phyloP scores from a whole-genome alignment of 2,888 invertebrate genomes.

The Drosophila prostipennis region DNA sequence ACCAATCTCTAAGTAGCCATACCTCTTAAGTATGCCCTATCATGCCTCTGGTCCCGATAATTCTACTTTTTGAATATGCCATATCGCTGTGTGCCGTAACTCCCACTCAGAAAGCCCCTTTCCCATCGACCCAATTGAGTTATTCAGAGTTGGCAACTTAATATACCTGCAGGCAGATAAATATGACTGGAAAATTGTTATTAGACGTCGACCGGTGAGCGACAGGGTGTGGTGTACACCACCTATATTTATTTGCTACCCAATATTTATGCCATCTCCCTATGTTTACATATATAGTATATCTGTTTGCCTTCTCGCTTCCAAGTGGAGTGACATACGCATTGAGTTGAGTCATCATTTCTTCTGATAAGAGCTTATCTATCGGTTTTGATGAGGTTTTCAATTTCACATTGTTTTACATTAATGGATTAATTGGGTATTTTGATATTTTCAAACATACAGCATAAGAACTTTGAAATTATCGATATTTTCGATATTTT shows the following conservation, averaged over 20 bases:
- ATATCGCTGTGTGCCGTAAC: not conserved
- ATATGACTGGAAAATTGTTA: not conserved
- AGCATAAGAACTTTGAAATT: too few relatives aligned
- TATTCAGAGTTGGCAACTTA: not conserved
- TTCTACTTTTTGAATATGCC: not conserved
- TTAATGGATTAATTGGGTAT: too few relatives aligned
- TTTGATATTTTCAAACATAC: too few relatives aligned
- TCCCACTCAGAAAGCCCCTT: not conserved
- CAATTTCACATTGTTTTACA: not conserved
- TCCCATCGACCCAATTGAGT: slow-evolving; percentile 21
- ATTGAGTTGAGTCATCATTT: slow-evolving; percentile 21
- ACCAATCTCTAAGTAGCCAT: not conserved
- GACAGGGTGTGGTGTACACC: slow-evolving; percentile 4
- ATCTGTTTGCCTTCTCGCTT: not conserved
- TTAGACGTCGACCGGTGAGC: not conserved
- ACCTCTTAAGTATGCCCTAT: not conserved
- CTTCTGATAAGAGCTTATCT: slow-evolving; percentile 27
- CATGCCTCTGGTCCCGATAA: not conserved
- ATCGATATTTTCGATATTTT: too few relatives aligned
- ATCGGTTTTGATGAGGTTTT: slow-evolving; percentile 6
- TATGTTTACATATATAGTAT: not conserved
- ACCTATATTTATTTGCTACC: not conserved
- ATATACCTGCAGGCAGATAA: slow-evolving; percentile 1
- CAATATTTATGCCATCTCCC: not conserved
- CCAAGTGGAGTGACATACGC: slow-evolving; percentile 25